Base-by-base conservation (phyloP, 1,140 invertebrate species). In the Dinothrombium tinctorium region DNA sequence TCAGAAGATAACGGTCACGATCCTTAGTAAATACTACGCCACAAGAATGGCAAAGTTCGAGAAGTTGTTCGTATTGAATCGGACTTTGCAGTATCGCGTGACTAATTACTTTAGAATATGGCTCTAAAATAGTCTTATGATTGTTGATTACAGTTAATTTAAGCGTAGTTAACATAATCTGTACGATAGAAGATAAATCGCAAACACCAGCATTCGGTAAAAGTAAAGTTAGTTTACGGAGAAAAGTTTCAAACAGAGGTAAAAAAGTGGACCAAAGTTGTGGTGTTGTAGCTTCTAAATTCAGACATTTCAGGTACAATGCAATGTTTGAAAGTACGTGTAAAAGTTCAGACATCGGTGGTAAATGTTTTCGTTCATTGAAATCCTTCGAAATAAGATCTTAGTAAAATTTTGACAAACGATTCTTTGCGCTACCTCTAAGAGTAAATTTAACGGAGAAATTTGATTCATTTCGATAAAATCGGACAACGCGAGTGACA, bases 401-500 rank as follows among this genome's bases (percentile, higher is more conserved):
- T 11, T 26, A 41, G 20, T 20, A 25, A 24, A 35, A 31, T 17
- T 17, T 12, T 39, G 5, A 21, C 20, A 36, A n/a, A n/a, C n/a
- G n/a, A n/a, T n/a, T n/a, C 33, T 52, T 20, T 2, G n/a, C 17
- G 9, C 17, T 60, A 76, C 79, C 60, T 96, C 87, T 31, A 95
- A 66, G 8, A 96, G 60, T 45, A 84, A 61, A 53, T 90, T 83
- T 37, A 96, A 63, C 11, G 89, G 86, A 25, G 84, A 81, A 41
- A 89, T 76, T 5, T 86, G 83, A 59, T 86, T 94, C 29, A 98
- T 57, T 57, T 98, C 92, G 54, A 77, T 78, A 61, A 98, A 99
- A 60, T 99, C 90, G n/a, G 79, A 67, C 44, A 99, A 62, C 0
- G 87, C 79, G 52, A 77, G 71, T 2, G 83, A 76, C 46, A 99